A percentile compares a stretch with the other conserved stretches of the same genome.
Evolutionary conservation across 2,888 invertebrate genomes (phyloP).

Genomic region (Salticus scenicus): DNA sequence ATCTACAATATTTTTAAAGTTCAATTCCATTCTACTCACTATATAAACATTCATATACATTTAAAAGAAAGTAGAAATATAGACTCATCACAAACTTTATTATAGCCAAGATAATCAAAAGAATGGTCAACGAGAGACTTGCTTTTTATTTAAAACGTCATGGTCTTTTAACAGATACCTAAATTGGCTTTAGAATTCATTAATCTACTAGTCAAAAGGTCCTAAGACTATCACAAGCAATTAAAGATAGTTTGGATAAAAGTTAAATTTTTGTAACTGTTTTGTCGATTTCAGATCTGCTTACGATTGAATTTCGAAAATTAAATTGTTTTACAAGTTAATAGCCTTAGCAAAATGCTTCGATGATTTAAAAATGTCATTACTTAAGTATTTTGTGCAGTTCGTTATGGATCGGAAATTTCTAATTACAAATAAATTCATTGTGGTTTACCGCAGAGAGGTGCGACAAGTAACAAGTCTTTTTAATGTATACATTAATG

Average conservation of each 20-base stretch:
- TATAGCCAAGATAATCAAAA: not conserved
- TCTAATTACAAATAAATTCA: constrained; percentile 2
- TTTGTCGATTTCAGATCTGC: constrained; percentile 7
- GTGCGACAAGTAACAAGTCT: constrained; percentile 2
- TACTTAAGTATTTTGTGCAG: not conserved
- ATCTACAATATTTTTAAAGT: too few relatives aligned
- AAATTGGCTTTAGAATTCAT: not conserved
- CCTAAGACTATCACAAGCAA: not conserved
- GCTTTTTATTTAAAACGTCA: not conserved
- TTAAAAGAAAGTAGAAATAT: too few relatives aligned
- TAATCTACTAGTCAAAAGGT: not conserved
- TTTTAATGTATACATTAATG: not conserved
- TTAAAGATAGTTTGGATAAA: not conserved
- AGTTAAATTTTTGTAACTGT: not conserved
- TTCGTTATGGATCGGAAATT: constrained; percentile 6
- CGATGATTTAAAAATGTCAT: not conserved
- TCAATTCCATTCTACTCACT: too few relatives aligned
- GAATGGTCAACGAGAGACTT: constrained; percentile 1
- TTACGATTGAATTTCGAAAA: not conserved
- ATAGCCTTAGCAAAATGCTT: not conserved
- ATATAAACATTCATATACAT: too few relatives aligned
- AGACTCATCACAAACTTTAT: not conserved
- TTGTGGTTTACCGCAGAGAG: constrained; percentile 14
- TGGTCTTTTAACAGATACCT: not conserved
- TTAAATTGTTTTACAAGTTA: not conserved